phyloP scores from a whole-genome alignment of 1,140 invertebrate species.

The Metaphire vulgaris region DNA sequence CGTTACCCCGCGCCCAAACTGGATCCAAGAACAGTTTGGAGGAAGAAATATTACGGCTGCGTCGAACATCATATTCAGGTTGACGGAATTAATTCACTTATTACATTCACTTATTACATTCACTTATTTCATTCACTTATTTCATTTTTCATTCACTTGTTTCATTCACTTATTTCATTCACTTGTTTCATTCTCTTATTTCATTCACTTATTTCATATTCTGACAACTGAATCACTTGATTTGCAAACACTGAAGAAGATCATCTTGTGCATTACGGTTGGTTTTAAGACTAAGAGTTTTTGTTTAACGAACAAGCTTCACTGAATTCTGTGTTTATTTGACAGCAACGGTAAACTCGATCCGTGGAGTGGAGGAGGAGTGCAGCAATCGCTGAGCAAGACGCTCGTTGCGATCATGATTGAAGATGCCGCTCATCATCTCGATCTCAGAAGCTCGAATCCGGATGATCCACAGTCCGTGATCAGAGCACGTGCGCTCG shows the following conservation, averaged over 20 bases:
- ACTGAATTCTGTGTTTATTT: neutral
- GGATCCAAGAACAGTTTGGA: conserved; percentile 71
- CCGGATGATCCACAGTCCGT: conserved; percentile 66
- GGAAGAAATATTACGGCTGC: conserved; percentile 63
- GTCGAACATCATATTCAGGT: conserved; percentile 74
- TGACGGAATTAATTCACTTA: too few species aligned
- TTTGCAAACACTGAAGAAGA: too few species aligned
- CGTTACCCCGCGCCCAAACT: conserved; percentile 61
- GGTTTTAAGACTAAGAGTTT: neutral
- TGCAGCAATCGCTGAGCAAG: conserved; percentile 64
- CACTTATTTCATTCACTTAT: too few species aligned
- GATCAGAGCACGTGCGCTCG: conserved; percentile 60
- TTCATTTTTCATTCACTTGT: too few species aligned
- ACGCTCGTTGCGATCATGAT: conserved; percentile 70
- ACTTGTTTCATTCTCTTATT: too few species aligned
- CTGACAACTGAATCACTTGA: conserved; percentile 26
- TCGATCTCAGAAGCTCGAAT: conserved; percentile 72
- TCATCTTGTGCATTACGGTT: neutral
- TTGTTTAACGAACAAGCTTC: neutral
- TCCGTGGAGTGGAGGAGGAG: conserved; percentile 86
- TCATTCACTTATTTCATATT: too few species aligned
- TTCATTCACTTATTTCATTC: too few species aligned
- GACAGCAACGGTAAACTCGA: conserved; percentile 79
- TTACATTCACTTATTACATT: too few species aligned
- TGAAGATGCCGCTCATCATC: conserved; percentile 82